Percentiles rank a stretch among this genome's conserved stretches.
phyloP scores from a whole-genome alignment of 2,888 invertebrate species.

The Oxytorus armatus region DNA sequence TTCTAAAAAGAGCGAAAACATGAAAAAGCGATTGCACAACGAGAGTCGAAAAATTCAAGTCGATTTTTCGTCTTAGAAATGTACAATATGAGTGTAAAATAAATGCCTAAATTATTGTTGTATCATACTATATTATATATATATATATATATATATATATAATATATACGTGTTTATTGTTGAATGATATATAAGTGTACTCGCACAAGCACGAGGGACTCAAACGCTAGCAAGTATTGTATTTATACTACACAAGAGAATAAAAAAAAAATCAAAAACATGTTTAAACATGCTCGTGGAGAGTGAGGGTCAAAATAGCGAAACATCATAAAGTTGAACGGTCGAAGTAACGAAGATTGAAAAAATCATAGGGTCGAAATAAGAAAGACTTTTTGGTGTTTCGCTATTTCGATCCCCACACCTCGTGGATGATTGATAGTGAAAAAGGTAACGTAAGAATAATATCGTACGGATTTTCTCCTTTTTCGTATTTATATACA shows the following conservation, averaged over 20 bases:
- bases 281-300: neutral
- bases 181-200: constrained; percentile 21
- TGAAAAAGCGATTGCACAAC: neutral
- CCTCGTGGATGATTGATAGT: too few relatives aligned
- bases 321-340: too few relatives aligned
- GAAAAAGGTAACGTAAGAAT: too few relatives aligned
- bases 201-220: constrained; percentile 27
- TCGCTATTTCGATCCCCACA: too few relatives aligned
- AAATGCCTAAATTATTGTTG: constrained; percentile 62
- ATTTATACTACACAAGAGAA: constrained; percentile 24
- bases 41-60: constrained; percentile 2
- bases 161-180: constrained; percentile 11
- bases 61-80: constrained; percentile 21
- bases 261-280: constrained; percentile 13
- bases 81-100: constrained; percentile 56
- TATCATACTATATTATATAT: constrained; percentile 32
- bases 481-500: neutral
- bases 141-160: constrained; percentile 18
- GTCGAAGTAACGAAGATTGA: too few relatives aligned
- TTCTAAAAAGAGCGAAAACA: too few relatives aligned
- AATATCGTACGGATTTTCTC: neutral
- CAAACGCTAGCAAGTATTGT: constrained; percentile 43
- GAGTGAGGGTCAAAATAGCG: too few relatives aligned
- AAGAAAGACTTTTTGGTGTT: too few relatives aligned
- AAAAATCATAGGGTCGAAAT: too few relatives aligned